A percentile compares a stretch with the other conserved stretches of the same genome.
Conservation (phyloP, 2,113 vertebrate species). For the Chaetodon trifascialis region DNA sequence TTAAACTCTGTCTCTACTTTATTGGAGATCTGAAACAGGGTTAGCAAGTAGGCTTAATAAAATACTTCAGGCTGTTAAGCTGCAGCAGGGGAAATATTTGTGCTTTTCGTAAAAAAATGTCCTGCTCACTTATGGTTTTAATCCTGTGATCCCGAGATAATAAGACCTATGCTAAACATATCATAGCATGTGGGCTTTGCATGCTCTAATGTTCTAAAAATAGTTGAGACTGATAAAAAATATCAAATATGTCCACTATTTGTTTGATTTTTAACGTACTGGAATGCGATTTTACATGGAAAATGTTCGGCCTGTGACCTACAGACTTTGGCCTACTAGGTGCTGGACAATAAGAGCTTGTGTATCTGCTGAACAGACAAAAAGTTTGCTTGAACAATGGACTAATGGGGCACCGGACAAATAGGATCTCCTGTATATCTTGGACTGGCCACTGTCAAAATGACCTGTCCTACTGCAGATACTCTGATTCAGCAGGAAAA, state of each 20-base stretch:
- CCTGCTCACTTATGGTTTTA: slow-evolving; percentile 4
- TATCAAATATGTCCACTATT: not conserved
- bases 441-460: not conserved
- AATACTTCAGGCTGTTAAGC: not conserved
- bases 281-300: not conserved
- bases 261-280: not conserved
- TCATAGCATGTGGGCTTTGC: not conserved
- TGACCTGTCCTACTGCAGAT: not conserved
- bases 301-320: not conserved
- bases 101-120: slow-evolving; percentile 7
- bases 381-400: not conserved
- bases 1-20: not conserved
- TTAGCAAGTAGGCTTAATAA: slow-evolving; percentile 19
- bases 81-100: not conserved
- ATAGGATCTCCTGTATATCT: not conserved
- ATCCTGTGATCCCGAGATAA: slow-evolving; percentile 5
- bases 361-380: not conserved
- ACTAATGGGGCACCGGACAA: not conserved
- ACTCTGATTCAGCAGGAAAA: not conserved
- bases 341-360: not conserved
- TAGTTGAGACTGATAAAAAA: not conserved
- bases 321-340: not conserved
- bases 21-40: not conserved
- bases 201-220: slow-evolving; percentile 8
- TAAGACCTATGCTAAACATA: slow-evolving; percentile 13